These are phyloP conservation scores for Dendropsophus ebraccatus DNA, from an alignment of 2,113 vertebrate genomes.

Conservation along the genomic window DNA sequence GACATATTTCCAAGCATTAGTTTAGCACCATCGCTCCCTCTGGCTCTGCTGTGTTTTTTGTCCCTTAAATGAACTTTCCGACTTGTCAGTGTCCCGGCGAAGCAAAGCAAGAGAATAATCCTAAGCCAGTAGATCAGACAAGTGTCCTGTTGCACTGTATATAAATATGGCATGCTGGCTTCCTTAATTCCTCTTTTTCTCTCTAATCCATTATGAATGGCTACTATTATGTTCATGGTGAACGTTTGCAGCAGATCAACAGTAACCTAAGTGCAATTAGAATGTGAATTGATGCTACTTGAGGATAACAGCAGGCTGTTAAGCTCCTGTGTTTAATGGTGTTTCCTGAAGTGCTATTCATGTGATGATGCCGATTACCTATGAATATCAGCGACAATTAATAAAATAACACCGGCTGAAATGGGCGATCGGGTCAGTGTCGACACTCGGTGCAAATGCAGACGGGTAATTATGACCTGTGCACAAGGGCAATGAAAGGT, in stretches of 20 bases:
- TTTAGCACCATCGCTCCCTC: slow-evolving; percentile 2
- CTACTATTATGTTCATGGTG: slow-evolving; percentile 59
- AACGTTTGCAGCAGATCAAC: slow-evolving; percentile 52
- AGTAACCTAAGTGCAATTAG: slow-evolving; percentile 57
- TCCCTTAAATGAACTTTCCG: slow-evolving; percentile 28
- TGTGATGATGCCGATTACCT: slow-evolving; percentile 31
- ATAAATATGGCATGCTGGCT: slow-evolving; percentile 40
- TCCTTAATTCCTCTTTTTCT: slow-evolving; percentile 43
- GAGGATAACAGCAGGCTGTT: slow-evolving; percentile 56
- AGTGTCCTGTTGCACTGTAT: neutral
- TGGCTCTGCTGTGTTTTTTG: neutral
- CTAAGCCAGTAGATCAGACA: neutral
- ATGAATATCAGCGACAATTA: slow-evolving; percentile 34
- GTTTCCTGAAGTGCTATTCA: slow-evolving; percentile 58
- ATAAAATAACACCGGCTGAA: slow-evolving; percentile 9
- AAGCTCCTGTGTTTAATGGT: slow-evolving; percentile 58
- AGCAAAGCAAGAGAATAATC: slow-evolving; percentile 14
- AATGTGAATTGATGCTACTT: slow-evolving; percentile 58
- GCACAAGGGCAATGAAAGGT: neutral
- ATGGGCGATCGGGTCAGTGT: slow-evolving; percentile 13
- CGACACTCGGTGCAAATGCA: neutral
- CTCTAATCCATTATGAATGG: slow-evolving; percentile 56
- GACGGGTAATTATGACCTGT: slow-evolving; percentile 3
- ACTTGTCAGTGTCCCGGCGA: neutral
- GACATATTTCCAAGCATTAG: slow-evolving; percentile 2